These are phyloP conservation scores for Harpagoxenus sublaevis DNA, from an alignment of 2,888 invertebrate genomes.

Conservation along the genomic window DNA sequence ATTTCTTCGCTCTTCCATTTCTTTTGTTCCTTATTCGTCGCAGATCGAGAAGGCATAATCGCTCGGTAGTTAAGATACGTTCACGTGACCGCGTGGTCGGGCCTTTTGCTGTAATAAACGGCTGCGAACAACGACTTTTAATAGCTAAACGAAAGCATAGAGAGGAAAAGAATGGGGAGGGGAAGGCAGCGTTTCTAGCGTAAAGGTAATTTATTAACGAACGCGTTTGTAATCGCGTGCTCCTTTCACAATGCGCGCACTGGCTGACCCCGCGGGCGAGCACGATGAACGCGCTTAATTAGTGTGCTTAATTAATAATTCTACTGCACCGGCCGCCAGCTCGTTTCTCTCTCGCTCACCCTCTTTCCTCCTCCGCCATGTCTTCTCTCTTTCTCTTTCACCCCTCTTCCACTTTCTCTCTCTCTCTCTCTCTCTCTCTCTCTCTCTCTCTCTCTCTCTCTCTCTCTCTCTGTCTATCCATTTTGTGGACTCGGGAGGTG, in stretches of 20 bases:
- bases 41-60: constrained; percentile 70
- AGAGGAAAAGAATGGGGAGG: constrained; percentile 54
- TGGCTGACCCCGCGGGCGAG: constrained; percentile 73
- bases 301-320: constrained; percentile 77
- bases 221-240: constrained; percentile 74
- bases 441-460: neutral
- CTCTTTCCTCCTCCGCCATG: constrained; percentile 11
- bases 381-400: neutral
- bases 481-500: constrained; percentile 53
- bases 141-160: constrained; percentile 69
- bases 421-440: neutral
- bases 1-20: neutral
- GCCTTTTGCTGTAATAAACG: constrained; percentile 73
- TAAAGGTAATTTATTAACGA: constrained; percentile 79
- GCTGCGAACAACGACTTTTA: constrained; percentile 75
- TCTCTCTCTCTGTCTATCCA: neutral
- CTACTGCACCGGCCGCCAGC: constrained; percentile 67
- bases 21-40: neutral
- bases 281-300: constrained; percentile 76
- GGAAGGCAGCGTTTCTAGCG: constrained; percentile 67
- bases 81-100: constrained; percentile 68
- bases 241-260: constrained; percentile 65
- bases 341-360: constrained; percentile 53
- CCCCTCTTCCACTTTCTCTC: neutral
- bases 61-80: constrained; percentile 73